phyloP scores from a whole-genome alignment of 2,113 vertebrate genomes.

The Clupea harengus region DNA sequence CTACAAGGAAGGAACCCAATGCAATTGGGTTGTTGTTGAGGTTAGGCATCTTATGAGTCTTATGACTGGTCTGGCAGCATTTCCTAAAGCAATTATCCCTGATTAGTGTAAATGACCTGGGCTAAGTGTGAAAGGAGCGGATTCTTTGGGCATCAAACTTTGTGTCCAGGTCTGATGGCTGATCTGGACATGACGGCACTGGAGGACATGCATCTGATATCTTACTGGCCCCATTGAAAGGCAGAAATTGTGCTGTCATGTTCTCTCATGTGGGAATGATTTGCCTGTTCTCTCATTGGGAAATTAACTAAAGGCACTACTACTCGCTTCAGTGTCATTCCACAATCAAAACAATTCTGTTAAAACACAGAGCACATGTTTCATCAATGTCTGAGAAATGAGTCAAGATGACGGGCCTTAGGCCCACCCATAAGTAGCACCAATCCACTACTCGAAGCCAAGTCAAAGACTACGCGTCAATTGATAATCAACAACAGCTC shows the following conservation, averaged over 20 bases:
- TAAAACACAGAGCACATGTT: neutral
- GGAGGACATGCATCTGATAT: neutral
- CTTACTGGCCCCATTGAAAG: neutral
- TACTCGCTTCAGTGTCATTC: neutral
- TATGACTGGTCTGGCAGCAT: neutral
- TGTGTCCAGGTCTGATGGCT: neutral
- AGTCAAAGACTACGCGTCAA: neutral
- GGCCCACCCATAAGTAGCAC: neutral
- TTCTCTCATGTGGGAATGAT: neutral
- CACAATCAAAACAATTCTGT: neutral
- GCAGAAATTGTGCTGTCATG: neutral
- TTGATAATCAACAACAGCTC: neutral
- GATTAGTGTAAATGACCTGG: neutral
- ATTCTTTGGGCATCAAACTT: too few species aligned
- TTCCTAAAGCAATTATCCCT: neutral
- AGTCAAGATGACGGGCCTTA: neutral
- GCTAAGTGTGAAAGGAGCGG: neutral
- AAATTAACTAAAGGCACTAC: neutral
- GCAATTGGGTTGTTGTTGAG: too few species aligned
- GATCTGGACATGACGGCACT: neutral
- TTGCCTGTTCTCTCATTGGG: neutral
- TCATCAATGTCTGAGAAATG: neutral
- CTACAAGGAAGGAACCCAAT: too few species aligned
- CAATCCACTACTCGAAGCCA: neutral
- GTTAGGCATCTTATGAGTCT: neutral